phyloP scores from a whole-genome alignment of 2,888 invertebrate species.

The Brachyopa scutellaris region DNA sequence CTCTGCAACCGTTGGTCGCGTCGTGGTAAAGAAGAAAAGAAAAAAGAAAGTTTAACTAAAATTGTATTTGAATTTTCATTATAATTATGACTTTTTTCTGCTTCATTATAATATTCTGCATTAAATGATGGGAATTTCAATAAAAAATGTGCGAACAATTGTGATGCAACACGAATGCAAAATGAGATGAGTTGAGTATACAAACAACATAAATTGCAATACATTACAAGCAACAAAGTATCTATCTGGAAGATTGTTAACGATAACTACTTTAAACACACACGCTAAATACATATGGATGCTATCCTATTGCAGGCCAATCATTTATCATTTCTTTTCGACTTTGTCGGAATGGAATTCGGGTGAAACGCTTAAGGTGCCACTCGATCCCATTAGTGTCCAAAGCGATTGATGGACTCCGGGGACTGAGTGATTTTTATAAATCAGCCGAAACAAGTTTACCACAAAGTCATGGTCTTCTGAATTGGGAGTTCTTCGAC shows the following conservation, averaged over 20 bases:
- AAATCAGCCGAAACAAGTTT: slow-evolving; percentile 30
- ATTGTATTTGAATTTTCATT: slow-evolving; percentile 51
- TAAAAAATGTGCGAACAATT: slow-evolving; percentile 46
- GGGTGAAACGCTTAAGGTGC: slow-evolving; percentile 42
- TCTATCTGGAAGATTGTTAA: slow-evolving; percentile 10
- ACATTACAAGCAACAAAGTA: slow-evolving; percentile 9
- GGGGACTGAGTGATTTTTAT: slow-evolving; percentile 9
- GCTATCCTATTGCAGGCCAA: too few species aligned
- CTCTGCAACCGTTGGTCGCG: neutral
- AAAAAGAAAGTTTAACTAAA: slow-evolving; percentile 52
- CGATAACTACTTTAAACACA: too few species aligned
- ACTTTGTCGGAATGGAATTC: slow-evolving; percentile 28
- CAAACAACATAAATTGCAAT: too few species aligned
- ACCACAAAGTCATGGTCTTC: slow-evolving; percentile 41
- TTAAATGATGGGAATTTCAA: slow-evolving; percentile 63
- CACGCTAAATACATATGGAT: too few species aligned
- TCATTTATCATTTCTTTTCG: slow-evolving; percentile 35
- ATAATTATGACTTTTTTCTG: slow-evolving; percentile 20
- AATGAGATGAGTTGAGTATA: too few species aligned
- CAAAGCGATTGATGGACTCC: slow-evolving; percentile 33
- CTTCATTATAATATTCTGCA: slow-evolving; percentile 48
- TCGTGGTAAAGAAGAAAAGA: neutral
- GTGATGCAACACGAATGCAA: slow-evolving; percentile 63
- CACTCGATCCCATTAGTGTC: slow-evolving; percentile 49
- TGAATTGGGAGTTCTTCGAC: slow-evolving; percentile 40